These are phyloP conservation scores for Proctacanthus coquilletti DNA, from an alignment of 1,140 invertebrate species.

Conservation along the genomic window DNA sequence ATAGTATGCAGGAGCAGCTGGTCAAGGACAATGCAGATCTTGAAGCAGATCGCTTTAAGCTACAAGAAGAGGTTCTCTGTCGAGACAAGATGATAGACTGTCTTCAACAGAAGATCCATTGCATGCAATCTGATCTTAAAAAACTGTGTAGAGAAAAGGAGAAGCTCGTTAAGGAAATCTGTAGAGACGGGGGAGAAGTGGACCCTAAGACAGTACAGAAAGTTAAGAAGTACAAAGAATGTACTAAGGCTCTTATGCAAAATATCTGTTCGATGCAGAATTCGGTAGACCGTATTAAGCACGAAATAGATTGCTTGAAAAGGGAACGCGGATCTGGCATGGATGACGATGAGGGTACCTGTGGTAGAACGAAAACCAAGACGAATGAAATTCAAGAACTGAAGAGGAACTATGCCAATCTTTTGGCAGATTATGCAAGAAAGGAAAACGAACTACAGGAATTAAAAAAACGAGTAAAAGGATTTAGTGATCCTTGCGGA, in stretches of 20 bases:
- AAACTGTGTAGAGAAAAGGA: neutral
- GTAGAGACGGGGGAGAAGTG: neutral
- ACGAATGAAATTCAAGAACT: slow-evolving; percentile 22
- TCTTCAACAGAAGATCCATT: slow-evolving; percentile 31
- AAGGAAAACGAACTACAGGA: slow-evolving; percentile 26
- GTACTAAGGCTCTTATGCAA: slow-evolving; percentile 11
- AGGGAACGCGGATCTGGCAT: slow-evolving; percentile 2
- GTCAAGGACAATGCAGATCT: slow-evolving; percentile 42
- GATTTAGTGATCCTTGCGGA: slow-evolving; percentile 11
- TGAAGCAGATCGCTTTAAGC: slow-evolving; percentile 39
- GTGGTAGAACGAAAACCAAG: slow-evolving; percentile 19
- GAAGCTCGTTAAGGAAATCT: neutral
- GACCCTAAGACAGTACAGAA: no score
- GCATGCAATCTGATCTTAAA: slow-evolving; percentile 28
- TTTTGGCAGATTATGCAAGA: slow-evolving; percentile 20
- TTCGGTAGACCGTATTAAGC: slow-evolving; percentile 18
- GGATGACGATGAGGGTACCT: slow-evolving; percentile 11
- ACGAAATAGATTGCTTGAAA: slow-evolving; percentile 17
- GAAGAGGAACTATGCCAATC: slow-evolving; percentile 24
- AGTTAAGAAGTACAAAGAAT: no score
- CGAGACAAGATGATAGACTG: slow-evolving; percentile 32
- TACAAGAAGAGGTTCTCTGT: slow-evolving; percentile 33
- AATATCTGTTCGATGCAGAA: slow-evolving; percentile 19
- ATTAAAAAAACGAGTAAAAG: slow-evolving; percentile 22
- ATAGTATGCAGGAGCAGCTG: slow-evolving; percentile 44